Evolutionary conservation across 1,140 invertebrate species (phyloP), one percentile per base, ranked within the genome.

Genomic region (Diachasmimorpha longicaudata): DNA sequence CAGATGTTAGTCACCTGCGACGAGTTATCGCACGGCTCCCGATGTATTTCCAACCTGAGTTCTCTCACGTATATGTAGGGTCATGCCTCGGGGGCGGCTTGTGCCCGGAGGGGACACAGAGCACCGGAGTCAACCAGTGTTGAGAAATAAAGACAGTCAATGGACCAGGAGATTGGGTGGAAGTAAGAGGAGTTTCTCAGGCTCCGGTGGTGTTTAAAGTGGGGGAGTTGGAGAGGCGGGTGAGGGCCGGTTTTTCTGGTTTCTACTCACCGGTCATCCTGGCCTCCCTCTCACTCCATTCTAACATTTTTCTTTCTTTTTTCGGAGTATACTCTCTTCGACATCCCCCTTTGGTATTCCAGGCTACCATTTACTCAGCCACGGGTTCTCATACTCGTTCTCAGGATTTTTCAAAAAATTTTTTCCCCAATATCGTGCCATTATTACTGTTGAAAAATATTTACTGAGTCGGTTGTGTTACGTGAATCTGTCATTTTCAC

Each of bases 201-300:
- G 52, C 52, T 31, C 31, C 31, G 31, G 31, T 6, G 31, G 2
- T 31, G 31, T 31, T 31, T 21, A 69, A 44, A 46, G 72, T 25
- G 63, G n/a, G 44, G 21, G 42, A 37, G 14, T 42, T 5, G 3
- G 31, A 31, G n/a, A 69, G 42, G 69, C 23, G 37, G 39, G 23
- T 70, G 46, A 52, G 16, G 83, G 83, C 85, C 85, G 85, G 85
- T 87, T 86, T 86, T 87, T 84, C 85, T 85, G 84, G 85, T 87
- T 87, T 86, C 77, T 78, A 31, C 31, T 31, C 31, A 74, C 52
- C 52, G 74, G 82, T 76, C 75, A 77, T 77, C 74, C 77, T 76
- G 74, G 77, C 31, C 31, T 31, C 31, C 82, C 77, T 83, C 77
- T 79, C 52, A 21, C 52, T 58, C 52, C 44, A 14, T 46, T 46